A percentile compares a stretch with the other conserved stretches of the same genome.
phyloP scores from a whole-genome alignment of 2,888 invertebrate species.

The Thecocarcelia acutangulata region DNA sequence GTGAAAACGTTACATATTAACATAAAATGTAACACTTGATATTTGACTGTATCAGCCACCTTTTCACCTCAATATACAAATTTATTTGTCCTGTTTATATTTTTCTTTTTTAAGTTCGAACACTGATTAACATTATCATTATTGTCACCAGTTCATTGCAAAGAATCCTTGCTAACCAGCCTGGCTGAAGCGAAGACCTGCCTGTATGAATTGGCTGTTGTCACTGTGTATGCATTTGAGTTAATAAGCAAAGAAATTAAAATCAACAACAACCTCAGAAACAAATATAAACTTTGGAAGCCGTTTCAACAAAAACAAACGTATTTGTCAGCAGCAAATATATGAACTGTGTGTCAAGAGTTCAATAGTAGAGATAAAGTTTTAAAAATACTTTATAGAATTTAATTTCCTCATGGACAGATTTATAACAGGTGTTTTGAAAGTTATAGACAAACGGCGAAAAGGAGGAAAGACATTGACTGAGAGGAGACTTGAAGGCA shows the following conservation, averaged over 20 bases:
- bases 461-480: too few species aligned
- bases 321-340: conserved; percentile 20
- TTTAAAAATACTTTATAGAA: conserved; percentile 1
- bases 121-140: conserved; percentile 57
- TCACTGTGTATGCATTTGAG: conserved; percentile 11
- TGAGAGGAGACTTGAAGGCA: background rate
- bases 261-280: conserved; percentile 11
- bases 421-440: too few species aligned
- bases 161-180: background rate
- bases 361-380: conserved; percentile 24
- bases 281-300: conserved; percentile 25
- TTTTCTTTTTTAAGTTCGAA: conserved; percentile 1
- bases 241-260: conserved; percentile 41
- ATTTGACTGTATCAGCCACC: background rate
- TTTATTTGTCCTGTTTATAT: too few species aligned
- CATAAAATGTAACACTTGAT: background rate
- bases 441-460: too few species aligned
- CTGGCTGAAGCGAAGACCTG: background rate
- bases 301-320: conserved; percentile 26
- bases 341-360: conserved; percentile 24
- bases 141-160: conserved; percentile 42
- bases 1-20: too few species aligned
- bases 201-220: background rate
- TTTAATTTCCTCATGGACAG: background rate
- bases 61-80: background rate